Conservation (phyloP, 2,797 vertebrate genomes). For the Hypotaenidia okinawae region DNA sequence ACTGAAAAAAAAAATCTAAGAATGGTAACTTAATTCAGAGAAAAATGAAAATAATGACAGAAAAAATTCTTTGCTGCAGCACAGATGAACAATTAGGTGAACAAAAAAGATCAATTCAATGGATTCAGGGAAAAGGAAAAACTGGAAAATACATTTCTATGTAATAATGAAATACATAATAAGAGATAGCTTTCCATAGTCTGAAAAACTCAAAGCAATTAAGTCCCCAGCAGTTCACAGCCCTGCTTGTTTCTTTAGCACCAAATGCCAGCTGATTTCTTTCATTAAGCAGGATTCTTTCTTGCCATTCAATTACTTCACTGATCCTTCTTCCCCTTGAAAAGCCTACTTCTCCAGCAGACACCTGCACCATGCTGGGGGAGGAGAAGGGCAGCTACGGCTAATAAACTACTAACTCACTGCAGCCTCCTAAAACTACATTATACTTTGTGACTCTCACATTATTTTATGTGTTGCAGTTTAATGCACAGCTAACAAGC, state of each 20-base stretch:
- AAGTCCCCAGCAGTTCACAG: not conserved
- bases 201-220: not conserved
- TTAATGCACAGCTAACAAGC: not conserved
- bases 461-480: not conserved
- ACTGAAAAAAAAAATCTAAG: not conserved
- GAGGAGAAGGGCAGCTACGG: not conserved
- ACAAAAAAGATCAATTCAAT: not conserved
- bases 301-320: not conserved
- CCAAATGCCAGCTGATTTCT: not conserved
- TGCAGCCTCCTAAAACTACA: not conserved
- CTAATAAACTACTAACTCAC: not conserved
- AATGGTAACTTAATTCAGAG: not conserved
- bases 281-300: constrained; percentile 11
- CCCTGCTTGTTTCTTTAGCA: not conserved
- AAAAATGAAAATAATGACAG: not conserved
- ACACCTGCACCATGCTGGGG: not conserved
- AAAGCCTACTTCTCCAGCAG: not conserved
- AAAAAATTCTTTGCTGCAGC: not conserved
- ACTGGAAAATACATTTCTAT: not conserved
- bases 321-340: not conserved
- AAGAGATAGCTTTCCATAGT: not conserved
- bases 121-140: not conserved
- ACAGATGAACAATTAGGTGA: not conserved
- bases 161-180: not conserved
- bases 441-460: not conserved